A percentile compares a stretch with the other conserved stretches of the same genome.
Evolutionary conservation across 1,140 invertebrate genomes (phyloP).

Genomic region (Papilio dardanus): DNA sequence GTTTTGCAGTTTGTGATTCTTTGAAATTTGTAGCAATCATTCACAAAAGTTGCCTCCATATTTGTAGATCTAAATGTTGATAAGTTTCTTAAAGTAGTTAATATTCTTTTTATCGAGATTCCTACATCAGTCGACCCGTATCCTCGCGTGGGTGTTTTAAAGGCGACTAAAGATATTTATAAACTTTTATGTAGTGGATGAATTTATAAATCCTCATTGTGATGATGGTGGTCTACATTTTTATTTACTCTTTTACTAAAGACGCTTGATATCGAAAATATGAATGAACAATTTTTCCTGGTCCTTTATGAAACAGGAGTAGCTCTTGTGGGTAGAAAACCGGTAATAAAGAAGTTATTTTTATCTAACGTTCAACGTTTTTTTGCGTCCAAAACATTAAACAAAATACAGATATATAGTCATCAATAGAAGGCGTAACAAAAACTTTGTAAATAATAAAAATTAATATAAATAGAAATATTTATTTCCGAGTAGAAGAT

Average conservation of each 20-base stretch:
- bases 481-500: not conserved
- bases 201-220: constrained; percentile 24
- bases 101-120: not conserved
- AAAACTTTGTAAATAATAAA: not conserved
- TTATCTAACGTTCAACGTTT: not conserved
- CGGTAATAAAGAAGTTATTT: not conserved
- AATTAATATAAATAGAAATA: not conserved
- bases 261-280: not conserved
- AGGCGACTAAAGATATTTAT: not conserved
- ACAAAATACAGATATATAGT: not conserved
- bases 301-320: not conserved
- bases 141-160: constrained; percentile 15
- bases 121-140: not conserved
- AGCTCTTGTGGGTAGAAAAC: not conserved
- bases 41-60: too few relatives aligned
- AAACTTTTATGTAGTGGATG: not conserved
- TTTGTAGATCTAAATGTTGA: too few relatives aligned
- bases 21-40: too few relatives aligned
- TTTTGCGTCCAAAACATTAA: not conserved
- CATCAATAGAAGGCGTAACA: not conserved
- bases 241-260: constrained; percentile 19
- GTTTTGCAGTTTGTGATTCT: too few relatives aligned
- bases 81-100: not conserved
- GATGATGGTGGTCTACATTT: constrained; percentile 27
- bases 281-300: constrained; percentile 9